phyloP scores from a whole-genome alignment of 1,140 invertebrate genomes.

The Drosophila pandora region DNA sequence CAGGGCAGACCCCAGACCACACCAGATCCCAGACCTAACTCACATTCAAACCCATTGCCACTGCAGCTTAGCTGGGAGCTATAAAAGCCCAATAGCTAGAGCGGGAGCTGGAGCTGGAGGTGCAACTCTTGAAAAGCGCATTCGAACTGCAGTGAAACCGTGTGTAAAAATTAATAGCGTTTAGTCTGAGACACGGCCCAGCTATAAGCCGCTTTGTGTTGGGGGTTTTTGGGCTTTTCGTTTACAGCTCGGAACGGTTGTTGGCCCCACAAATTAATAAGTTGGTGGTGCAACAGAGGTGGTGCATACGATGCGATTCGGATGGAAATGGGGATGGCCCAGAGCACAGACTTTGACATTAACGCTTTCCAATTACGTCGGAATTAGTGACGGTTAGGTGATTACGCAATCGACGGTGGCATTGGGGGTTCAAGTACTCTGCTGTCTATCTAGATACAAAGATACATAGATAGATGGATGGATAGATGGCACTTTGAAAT shows the following conservation, averaged over 20 bases:
- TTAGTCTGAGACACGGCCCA: constrained; percentile 37
- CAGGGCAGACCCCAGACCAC: constrained; percentile 9
- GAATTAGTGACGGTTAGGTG: constrained; percentile 40
- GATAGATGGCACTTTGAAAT: constrained; percentile 6
- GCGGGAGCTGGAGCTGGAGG: not conserved
- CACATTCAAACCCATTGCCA: constrained; percentile 36
- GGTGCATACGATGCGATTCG: constrained; percentile 15
- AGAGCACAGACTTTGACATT: constrained; percentile 39
- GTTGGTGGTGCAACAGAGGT: constrained; percentile 35
- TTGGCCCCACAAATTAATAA: constrained; percentile 50
- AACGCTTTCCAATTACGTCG: constrained; percentile 40
- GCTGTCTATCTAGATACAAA: constrained; percentile 3
- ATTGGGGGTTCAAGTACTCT: constrained; percentile 16
- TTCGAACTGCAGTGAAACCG: constrained; percentile 54
- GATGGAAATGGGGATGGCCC: constrained; percentile 9
- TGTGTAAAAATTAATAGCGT: constrained; percentile 53
- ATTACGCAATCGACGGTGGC: constrained; percentile 38
- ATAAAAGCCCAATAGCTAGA: constrained; percentile 18
- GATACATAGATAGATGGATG: constrained; percentile 2
- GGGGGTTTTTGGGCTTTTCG: constrained; percentile 31
- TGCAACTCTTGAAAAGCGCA: constrained; percentile 37
- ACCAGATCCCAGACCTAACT: constrained; percentile 5
- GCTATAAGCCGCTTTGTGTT: constrained; percentile 40
- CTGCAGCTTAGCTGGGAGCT: constrained; percentile 44
- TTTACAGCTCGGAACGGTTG: constrained; percentile 42